These are phyloP conservation scores for Orycteropus afer DNA, from an alignment of 2,113 vertebrate species.

Conservation along the genomic window DNA sequence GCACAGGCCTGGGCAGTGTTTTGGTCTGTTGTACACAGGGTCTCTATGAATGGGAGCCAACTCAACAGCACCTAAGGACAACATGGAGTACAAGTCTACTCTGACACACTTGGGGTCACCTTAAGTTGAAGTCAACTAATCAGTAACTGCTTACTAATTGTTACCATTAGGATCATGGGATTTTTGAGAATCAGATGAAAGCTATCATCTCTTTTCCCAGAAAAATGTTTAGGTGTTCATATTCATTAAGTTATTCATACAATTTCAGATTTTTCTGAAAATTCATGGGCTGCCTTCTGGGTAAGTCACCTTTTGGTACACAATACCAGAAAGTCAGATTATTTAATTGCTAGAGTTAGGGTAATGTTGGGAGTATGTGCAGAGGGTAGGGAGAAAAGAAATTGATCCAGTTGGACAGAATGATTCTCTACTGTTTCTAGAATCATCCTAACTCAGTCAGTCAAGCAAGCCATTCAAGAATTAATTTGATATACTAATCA, in stretches of 20 bases:
- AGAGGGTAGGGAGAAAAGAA: neutral
- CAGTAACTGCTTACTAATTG: neutral
- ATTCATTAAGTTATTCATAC: neutral
- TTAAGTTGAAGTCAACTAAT: neutral
- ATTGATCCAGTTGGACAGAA: neutral
- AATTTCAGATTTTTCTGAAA: neutral
- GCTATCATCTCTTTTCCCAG: neutral
- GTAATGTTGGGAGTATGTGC: too few species aligned
- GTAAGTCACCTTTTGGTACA: neutral
- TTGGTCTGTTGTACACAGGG: too few species aligned
- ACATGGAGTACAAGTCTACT: neutral
- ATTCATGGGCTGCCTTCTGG: neutral
- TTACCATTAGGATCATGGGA: neutral
- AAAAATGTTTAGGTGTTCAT: neutral
- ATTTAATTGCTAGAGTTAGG: neutral
- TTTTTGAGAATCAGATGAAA: neutral
- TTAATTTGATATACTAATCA: constrained; percentile 64
- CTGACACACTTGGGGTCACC: neutral
- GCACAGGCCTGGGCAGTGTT: too few species aligned
- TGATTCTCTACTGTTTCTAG: neutral
- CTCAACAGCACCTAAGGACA: too few species aligned
- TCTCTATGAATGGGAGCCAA: too few species aligned
- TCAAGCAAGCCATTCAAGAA: constrained; percentile 51
- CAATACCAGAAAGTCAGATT: neutral
- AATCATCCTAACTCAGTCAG: neutral